phyloP scores from a whole-genome alignment of 2,113 vertebrate genomes.

The Phainopepla nitens region DNA sequence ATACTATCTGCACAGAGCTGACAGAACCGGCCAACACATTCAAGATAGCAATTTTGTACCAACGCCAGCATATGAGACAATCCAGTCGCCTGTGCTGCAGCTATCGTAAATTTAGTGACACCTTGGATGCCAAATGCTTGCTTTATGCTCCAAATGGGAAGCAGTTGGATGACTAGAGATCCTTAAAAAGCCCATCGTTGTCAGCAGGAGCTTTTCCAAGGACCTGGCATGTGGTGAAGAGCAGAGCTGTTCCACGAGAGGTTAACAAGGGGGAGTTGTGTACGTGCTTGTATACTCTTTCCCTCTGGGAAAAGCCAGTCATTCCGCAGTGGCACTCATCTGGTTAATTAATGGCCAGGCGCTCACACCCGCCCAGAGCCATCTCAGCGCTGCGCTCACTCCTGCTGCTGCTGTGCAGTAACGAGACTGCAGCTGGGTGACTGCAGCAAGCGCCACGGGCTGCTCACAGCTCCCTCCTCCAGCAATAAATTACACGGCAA shows the following conservation, averaged over 20 bases:
- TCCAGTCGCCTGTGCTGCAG: neutral
- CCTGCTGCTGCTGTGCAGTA: neutral
- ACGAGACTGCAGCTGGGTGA: neutral
- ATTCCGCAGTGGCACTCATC: neutral
- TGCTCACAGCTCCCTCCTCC: neutral
- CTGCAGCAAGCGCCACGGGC: neutral
- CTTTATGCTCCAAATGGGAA: neutral
- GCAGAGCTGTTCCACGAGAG: neutral
- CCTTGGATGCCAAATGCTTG: neutral
- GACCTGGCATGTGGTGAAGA: neutral
- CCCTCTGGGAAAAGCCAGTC: neutral
- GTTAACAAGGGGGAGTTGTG: neutral
- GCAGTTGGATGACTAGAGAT: neutral
- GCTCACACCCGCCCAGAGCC: neutral
- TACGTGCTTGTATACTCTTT: neutral
- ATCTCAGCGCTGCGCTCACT: neutral
- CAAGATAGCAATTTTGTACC: neutral
- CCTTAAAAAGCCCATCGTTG: neutral
- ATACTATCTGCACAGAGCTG: neutral
- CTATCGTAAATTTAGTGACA: neutral
- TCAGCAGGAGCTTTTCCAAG: neutral
- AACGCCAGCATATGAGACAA: neutral
- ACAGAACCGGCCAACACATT: neutral
- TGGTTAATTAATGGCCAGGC: neutral
- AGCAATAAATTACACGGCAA: neutral